Conservation (phyloP, 2,888 invertebrate genomes). For the Cepaea hortensis region DNA sequence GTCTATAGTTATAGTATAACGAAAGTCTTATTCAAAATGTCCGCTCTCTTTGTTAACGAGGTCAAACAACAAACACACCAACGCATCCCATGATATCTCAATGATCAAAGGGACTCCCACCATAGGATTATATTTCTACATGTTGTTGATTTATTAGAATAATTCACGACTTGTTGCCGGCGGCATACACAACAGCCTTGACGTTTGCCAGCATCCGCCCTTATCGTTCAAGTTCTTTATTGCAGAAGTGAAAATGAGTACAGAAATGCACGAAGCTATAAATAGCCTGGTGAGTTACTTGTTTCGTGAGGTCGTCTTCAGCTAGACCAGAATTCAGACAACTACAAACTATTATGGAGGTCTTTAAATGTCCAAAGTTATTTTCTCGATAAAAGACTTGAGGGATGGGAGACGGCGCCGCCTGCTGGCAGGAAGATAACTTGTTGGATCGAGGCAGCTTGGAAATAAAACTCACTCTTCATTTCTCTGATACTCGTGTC, state of each 20-base stretch:
- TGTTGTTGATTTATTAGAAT: not conserved
- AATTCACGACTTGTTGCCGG: too few species aligned
- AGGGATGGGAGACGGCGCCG: not conserved
- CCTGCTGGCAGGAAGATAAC: not conserved
- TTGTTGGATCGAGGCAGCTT: not conserved
- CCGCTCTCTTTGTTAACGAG: too few species aligned
- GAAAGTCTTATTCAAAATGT: too few species aligned
- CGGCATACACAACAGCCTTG: too few species aligned
- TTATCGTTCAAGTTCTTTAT: not conserved
- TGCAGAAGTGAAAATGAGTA: not conserved
- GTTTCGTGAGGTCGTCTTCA: not conserved
- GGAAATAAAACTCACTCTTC: not conserved
- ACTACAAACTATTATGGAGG: not conserved
- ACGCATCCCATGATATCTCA: too few species aligned
- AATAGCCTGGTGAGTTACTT: not conserved
- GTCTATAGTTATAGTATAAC: too few species aligned
- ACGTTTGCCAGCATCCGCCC: not conserved
- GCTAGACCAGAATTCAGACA: not conserved
- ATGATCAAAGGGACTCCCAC: too few species aligned
- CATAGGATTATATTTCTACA: not conserved
- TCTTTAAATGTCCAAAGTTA: slow-evolving; percentile 5
- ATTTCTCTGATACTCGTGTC: not conserved
- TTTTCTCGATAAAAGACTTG: slow-evolving; percentile 7
- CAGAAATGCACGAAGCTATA: not conserved
- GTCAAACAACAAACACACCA: too few species aligned